phyloP scores from a whole-genome alignment of 2,888 invertebrate genomes.

The Noctua comes region DNA sequence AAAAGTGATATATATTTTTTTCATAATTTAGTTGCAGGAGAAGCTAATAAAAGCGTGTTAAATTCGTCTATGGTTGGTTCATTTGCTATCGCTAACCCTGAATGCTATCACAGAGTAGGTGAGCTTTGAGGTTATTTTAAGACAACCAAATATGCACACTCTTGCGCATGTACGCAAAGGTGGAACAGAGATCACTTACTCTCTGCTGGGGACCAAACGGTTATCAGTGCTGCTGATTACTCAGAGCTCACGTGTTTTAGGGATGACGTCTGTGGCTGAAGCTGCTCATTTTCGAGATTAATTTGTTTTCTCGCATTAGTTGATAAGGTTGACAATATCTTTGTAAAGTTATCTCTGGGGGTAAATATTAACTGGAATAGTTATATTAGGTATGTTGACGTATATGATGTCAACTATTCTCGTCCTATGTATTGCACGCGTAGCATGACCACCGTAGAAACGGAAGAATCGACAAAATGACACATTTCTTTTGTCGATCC shows the following conservation, averaged over 20 bases:
- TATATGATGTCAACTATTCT: neutral
- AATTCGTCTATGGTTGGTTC: neutral
- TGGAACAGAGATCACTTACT: neutral
- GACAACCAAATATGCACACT: neutral
- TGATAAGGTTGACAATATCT: slow-evolving; percentile 30
- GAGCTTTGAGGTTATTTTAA: neutral
- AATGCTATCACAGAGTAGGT: neutral
- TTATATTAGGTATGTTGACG: neutral
- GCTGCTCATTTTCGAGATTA: slow-evolving; percentile 20
- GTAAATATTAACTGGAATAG: slow-evolving; percentile 14
- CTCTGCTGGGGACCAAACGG: slow-evolving; percentile 43
- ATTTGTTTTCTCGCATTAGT: slow-evolving; percentile 18
- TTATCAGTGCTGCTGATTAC: slow-evolving; percentile 19
- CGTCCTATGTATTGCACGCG: neutral
- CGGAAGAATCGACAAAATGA: no score
- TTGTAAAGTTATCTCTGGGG: slow-evolving; percentile 26
- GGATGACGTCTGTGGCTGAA: slow-evolving; percentile 26
- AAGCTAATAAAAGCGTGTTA: no score
- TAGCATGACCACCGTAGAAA: no score
- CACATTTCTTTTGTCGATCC: no score
- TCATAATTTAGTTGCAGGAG: no score
- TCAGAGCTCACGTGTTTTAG: slow-evolving; percentile 9
- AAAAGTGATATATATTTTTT: no score
- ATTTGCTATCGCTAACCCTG: neutral
- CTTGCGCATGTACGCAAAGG: neutral